Conservation (phyloP, 2,888 invertebrate genomes). For the Hypomecis atomaria region DNA sequence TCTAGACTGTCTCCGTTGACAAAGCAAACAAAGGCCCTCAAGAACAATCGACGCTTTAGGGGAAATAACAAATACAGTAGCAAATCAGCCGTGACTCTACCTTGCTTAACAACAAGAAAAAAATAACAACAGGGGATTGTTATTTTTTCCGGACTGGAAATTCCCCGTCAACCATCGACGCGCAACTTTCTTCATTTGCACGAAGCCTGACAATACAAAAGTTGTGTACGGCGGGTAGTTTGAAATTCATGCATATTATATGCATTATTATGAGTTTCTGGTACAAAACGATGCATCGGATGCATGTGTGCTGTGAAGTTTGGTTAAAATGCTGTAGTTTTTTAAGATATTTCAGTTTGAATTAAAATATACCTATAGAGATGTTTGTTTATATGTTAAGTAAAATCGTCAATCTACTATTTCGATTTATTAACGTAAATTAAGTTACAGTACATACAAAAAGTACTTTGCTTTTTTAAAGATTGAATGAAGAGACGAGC, state of each 20-base stretch:
- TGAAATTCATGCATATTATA: constrained; percentile 19
- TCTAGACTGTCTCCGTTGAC: constrained; percentile 27
- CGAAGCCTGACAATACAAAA: constrained; percentile 30
- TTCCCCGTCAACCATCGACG: constrained; percentile 51
- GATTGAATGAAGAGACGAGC: too few relatives aligned
- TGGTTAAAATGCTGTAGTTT: too few relatives aligned
- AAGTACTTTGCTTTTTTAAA: too few relatives aligned
- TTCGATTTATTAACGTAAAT: too few relatives aligned
- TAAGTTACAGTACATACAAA: too few relatives aligned
- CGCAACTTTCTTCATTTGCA: constrained; percentile 65
- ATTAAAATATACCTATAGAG: too few relatives aligned
- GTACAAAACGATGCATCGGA: background rate
- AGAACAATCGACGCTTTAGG: constrained; percentile 56
- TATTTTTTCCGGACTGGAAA: constrained; percentile 51
- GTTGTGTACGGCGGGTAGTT: constrained; percentile 24
- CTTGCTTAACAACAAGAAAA: constrained; percentile 54
- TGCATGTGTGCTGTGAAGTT: background rate
- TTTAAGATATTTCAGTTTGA: too few relatives aligned
- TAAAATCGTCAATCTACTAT: too few relatives aligned
- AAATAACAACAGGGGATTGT: constrained; percentile 42
- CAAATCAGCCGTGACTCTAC: constrained; percentile 66
- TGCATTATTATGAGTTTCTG: constrained; percentile 14
- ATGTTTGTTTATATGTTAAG: too few relatives aligned
- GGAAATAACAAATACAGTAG: constrained; percentile 63
- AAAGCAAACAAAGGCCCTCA: constrained; percentile 50